Evolutionary conservation across 92 coral and sea anemone genomes (phyloP).

Genomic region (Meandrina meandrites): DNA sequence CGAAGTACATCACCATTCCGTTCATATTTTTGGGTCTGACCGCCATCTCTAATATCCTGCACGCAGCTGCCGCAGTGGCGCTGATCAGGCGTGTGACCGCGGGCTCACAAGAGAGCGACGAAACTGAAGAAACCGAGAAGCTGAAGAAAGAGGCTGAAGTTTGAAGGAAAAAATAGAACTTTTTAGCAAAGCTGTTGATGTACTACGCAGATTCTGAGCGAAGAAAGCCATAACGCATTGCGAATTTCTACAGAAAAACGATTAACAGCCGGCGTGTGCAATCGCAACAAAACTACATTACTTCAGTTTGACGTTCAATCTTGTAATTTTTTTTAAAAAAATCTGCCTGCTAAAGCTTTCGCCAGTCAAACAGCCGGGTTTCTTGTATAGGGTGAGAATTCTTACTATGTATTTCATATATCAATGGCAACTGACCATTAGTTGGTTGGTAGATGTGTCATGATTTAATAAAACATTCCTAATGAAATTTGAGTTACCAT

Average conservation of each 20-base stretch:
- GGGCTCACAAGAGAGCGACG: not conserved
- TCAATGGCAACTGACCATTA: not conserved
- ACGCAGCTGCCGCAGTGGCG: constrained; percentile 31
- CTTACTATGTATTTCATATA: too few relatives aligned
- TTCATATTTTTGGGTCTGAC: constrained; percentile 24
- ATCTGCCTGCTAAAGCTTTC: too few relatives aligned
- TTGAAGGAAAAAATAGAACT: not conserved
- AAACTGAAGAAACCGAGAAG: not conserved
- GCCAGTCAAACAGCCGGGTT: too few relatives aligned
- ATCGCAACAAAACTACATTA: too few relatives aligned
- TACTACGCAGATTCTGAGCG: too few relatives aligned
- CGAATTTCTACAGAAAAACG: not conserved
- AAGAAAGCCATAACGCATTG: not conserved
- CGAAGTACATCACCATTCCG: constrained; percentile 11
- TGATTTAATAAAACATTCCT: too few relatives aligned
- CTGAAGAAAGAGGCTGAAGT: constrained; percentile 4
- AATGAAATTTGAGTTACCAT: too few relatives aligned
- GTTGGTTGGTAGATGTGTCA: not conserved
- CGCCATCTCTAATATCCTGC: constrained; percentile 28
- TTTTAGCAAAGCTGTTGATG: not conserved
- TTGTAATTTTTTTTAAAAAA: too few relatives aligned
- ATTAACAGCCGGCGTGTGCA: not conserved
- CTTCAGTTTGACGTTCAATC: too few relatives aligned
- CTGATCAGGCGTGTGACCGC: constrained; percentile 29
- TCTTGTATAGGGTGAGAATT: too few relatives aligned